Base-by-base conservation (phyloP, 1,140 invertebrate species). In the Onthophagus taurus region DNA sequence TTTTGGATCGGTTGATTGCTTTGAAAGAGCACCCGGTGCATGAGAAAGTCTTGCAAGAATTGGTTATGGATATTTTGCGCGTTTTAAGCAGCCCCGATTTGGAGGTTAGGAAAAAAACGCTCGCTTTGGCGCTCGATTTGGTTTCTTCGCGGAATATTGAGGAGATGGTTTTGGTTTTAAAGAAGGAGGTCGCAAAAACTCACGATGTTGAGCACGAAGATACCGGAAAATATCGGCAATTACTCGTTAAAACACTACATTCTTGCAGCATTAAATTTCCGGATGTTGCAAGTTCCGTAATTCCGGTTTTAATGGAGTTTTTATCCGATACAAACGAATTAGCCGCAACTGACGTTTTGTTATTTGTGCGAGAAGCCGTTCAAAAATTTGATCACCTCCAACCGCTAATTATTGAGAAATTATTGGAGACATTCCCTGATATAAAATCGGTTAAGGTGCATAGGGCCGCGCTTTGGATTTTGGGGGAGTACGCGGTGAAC, bases 1-100 rank as follows among this genome's bases (percentile, higher is more conserved):
- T 99, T 2, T 71, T 99, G 45, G 95, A 97, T 63, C 81, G 94
- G 34, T 72, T 99, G 38, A 85, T 96, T 54, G 82, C 85, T 2
- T 76, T 99, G 58, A 85, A 85, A 53, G 87, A 89, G 31, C 79
- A 81, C 58, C 83, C 89, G 16, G 77, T 81, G 33, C 89, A 92
- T 60, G 91, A 96, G 63, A 78, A 90, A 62, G 89, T 98, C 0
- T 74, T 99, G 44, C 93, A 96, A 67, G 94, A 97, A 59, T 73
- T 98, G 23, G 92, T 97, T 9, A 99, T 99, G 96, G 97, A 99
- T 71, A 89, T 99, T 54, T 71, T 99, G 31, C 71, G 95, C 24
- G 94, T 99, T 17, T 70, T 99, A 26, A 80, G 88, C 52, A 83
- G 92, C 31, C 89, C 92, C 16, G 96, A 98, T 64, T 75, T 97